Base-by-base conservation (phyloP, 2,797 vertebrate species). In the Argya squamiceps region DNA sequence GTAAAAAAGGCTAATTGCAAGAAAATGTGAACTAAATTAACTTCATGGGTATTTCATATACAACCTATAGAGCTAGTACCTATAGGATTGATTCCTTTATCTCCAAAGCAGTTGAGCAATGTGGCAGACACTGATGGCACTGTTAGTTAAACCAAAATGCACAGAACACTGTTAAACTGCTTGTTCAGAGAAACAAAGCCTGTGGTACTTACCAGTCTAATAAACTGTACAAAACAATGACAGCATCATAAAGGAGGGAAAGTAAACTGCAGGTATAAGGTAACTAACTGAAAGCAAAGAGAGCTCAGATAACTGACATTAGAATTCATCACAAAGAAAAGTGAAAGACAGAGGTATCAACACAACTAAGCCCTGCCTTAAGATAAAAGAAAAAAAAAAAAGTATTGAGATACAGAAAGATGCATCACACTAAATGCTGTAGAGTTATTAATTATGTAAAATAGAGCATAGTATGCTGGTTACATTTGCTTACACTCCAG, bases 201-300 rank as follows among this genome's bases (percentile, higher is more conserved):
- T 94, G 86, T 84, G 81, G 95, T 99, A 99, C 99, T 99, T 98
- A 99, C 99, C 99, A 99, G 97, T 98, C 98, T 99, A 98, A 99
- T 99, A 99, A 99, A 99, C 99, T 99, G 99, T 94, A 98, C 96
- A 98, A 97, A 98, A 97, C 96, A 98, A 97, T 95, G 97, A 98
- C 97, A 98, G 97, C 96, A 96, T 98, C 97, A 98, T 96, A 98
- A 97, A 98, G 96, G 96, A 98, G 97, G 98, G 98, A 98, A 98
- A 97, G 97, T 94, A 97, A 98, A 98, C 97, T 98, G 97, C 96
- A 98, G 97, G 96, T 93, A 97, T 96, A 98, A 98, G 92, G 96
- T 95, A 97, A 97, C 96, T 98, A 98, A 97, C 92, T 97, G 88
- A 96, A 98, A 97, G 93, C 92, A 96, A 97, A 93, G 95, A 97